A percentile compares a stretch with the other conserved stretches of the same genome.
These are phyloP conservation scores for Nicator chloris DNA, from an alignment of 2,113 vertebrate species.

Conservation along the genomic window DNA sequence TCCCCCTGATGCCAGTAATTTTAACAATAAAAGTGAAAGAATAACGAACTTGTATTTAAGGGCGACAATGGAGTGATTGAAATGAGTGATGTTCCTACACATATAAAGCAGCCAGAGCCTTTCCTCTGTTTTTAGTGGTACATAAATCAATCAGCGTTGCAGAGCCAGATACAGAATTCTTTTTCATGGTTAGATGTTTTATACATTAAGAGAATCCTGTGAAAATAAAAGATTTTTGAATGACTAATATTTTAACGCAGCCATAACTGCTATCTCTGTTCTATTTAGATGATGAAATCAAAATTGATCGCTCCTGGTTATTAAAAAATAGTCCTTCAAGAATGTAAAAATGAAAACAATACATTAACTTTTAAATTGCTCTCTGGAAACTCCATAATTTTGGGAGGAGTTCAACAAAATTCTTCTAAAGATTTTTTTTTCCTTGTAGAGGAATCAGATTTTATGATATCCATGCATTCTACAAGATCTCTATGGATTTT, in stretches of 20 bases:
- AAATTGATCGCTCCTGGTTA: background rate
- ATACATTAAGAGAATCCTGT: background rate
- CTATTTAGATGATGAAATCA: background rate
- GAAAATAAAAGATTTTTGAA: background rate
- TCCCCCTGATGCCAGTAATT: background rate
- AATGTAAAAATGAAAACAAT: background rate
- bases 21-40: background rate
- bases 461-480: background rate
- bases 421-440: background rate
- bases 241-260: background rate
- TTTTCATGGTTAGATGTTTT: background rate
- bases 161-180: background rate
- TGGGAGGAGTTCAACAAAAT: background rate
- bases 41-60: slow-evolving; percentile 21
- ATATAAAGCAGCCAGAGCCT: background rate
- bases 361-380: background rate
- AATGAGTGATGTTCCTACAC: background rate
- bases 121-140: background rate
- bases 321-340: background rate
- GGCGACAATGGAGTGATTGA: background rate
- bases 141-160: background rate
- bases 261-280: background rate
- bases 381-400: background rate
- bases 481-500: background rate
- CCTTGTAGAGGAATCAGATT: background rate